These are phyloP conservation scores for Caretta caretta DNA, from an alignment of 2,113 vertebrate genomes.

Conservation along the genomic window DNA sequence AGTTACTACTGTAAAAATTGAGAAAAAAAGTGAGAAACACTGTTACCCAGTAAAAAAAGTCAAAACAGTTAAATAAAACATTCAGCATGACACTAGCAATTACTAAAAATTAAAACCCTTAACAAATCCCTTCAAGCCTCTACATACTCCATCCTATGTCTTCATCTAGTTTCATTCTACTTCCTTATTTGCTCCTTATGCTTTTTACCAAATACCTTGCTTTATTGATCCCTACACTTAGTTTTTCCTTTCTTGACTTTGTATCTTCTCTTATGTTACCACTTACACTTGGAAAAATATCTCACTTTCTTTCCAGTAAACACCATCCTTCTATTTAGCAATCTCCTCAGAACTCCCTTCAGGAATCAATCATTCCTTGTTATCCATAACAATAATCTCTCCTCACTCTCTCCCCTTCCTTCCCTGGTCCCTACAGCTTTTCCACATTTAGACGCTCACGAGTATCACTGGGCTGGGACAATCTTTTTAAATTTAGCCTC, in stretches of 20 bases:
- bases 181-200: not conserved
- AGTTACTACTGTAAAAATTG: not conserved
- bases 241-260: not conserved
- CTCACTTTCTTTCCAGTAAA: not conserved
- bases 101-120: not conserved
- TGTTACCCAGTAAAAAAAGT: accelerated
- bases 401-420: not conserved
- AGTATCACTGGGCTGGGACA: not conserved
- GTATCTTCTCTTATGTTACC: not conserved
- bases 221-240: not conserved
- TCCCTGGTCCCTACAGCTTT: not conserved
- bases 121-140: not conserved
- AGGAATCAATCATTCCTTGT: not conserved
- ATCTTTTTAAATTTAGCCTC: not conserved
- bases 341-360: not conserved
- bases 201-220: not conserved
- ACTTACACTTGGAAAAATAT: not conserved
- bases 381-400: not conserved
- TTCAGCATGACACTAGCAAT: not conserved
- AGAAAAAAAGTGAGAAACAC: not conserved
- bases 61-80: not conserved
- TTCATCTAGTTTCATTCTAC: not conserved
- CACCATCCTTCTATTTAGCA: not conserved
- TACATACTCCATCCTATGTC: not conserved
- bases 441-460: not conserved